Conservation (phyloP, 1,140 invertebrate species). For the Dinoponera quadriceps region DNA sequence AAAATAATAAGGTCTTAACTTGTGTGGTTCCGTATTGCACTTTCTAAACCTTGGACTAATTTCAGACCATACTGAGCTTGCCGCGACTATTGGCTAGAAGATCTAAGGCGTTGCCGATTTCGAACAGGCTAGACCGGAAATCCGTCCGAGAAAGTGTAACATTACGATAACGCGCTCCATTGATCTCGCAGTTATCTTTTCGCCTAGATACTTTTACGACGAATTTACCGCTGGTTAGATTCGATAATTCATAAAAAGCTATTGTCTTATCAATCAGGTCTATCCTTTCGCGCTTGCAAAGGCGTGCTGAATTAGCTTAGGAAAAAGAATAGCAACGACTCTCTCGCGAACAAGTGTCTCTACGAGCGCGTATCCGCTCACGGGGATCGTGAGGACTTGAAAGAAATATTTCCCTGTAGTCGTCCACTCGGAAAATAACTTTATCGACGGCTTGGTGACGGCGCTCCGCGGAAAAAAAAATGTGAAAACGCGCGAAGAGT, state of each 20-base stretch:
- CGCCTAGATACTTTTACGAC: too few relatives aligned
- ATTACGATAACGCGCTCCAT: not conserved
- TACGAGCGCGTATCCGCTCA: too few relatives aligned
- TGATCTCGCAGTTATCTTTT: not conserved
- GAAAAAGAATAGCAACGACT: too few relatives aligned
- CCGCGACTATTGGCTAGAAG: not conserved
- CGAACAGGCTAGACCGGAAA: not conserved
- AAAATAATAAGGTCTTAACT: constrained; percentile 45
- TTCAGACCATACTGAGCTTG: constrained; percentile 18
- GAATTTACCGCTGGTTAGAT: too few relatives aligned
- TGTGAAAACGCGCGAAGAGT: not conserved
- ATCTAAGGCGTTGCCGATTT: constrained; percentile 19
- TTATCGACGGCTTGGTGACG: not conserved
- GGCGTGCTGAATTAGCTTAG: too few relatives aligned
- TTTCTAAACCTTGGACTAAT: constrained; percentile 69
- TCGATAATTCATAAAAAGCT: too few relatives aligned
- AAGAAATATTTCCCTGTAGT: not conserved
- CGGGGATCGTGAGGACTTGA: not conserved
- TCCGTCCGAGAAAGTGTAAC: constrained; percentile 28
- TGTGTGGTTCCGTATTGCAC: constrained; percentile 24
- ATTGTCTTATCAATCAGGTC: too few relatives aligned
- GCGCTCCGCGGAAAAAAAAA: not conserved
- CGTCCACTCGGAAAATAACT: not conserved
- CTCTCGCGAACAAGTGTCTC: too few relatives aligned
- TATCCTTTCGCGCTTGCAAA: too few relatives aligned